Evolutionary conservation across 2,797 vertebrate genomes (phyloP), one percentile per base, ranked within the genome.

Genomic region (Molossus alvarezi): DNA sequence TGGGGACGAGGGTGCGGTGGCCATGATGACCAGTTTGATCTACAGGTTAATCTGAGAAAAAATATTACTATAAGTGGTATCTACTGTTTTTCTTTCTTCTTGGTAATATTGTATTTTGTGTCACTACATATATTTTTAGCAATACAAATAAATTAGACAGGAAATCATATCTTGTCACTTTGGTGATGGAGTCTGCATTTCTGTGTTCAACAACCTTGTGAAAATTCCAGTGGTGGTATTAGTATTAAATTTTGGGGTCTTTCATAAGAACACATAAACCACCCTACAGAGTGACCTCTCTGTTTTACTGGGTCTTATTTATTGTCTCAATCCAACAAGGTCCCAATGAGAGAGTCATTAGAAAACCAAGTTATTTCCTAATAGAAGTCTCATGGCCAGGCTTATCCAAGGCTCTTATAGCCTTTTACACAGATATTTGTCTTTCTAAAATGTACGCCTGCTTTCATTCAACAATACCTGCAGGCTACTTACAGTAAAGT

Each of bases 391-490:
- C n/a, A 81, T 29, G 9, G 57, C 86, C 23, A 79, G 2, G 29
- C 71, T 84, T 90, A 95, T 29, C 27, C 6, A 92, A 90, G 17
- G 64, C 4, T 20, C 33, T 82, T 79, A 17, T 7, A 81, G 1
- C 1, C 53, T 67, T 62, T 79, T 51, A 88, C 15, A 37, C 25
- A 96, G 82, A 69, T 55, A 75, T 33, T 81, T 93, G 62, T 53
- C 33, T 88, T 89, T 72, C 33, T 94, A 67, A 90, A 80, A 86
- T 15, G 1, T 41, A 5, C 80, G 53, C 91, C 6, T 37, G 6
- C 82, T 95, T 93, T 90, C 15, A 95, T 65, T 20, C 27, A 75
- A 11, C 29, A 69, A 51, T 69, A 60, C 5, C 37, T 85, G 51
- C 9, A 72, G 48, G 21, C 65, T 93, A 62, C 81, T 85, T 93